Percentiles rank a stretch among this genome's conserved stretches.
These are phyloP conservation scores for Harpagifer antarcticus DNA, from an alignment of 2,797 vertebrate species.

Conservation along the genomic window DNA sequence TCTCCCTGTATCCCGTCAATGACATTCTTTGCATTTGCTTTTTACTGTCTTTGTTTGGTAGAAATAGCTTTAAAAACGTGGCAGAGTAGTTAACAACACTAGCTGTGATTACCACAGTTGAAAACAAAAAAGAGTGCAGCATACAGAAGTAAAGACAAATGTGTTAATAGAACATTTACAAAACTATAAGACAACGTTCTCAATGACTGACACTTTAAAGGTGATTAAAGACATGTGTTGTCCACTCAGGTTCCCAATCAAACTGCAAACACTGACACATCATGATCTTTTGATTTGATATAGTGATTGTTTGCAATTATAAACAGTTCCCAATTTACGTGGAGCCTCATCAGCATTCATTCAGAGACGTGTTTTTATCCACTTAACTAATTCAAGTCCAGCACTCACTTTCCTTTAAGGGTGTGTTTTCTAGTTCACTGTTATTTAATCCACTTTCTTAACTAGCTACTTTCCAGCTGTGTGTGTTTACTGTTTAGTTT, in stretches of 20 bases:
- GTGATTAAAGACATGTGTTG: not conserved
- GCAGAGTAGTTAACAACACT: not conserved
- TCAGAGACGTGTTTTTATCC: not conserved
- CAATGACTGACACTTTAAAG: not conserved
- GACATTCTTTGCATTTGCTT: not conserved
- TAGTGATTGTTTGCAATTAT: too few species aligned
- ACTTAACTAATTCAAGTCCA: not conserved
- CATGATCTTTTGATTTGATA: too few species aligned
- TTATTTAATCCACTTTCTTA: not conserved
- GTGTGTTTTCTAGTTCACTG: not conserved
- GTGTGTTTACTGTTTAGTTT: not conserved
- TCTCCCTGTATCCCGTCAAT: constrained; percentile 1
- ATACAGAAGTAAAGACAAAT: not conserved
- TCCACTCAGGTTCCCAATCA: not conserved
- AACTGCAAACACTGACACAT: not conserved
- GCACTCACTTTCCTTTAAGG: not conserved
- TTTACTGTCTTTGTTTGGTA: not conserved
- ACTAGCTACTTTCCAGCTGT: not conserved
- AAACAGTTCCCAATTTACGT: not conserved
- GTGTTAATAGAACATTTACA: not conserved
- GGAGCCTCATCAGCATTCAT: not conserved
- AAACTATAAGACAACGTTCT: not conserved
- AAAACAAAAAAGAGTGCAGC: not conserved
- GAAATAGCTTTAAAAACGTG: not conserved
- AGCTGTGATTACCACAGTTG: not conserved